Base-by-base conservation (phyloP, 2,888 invertebrate genomes). In the Marronus borbonicus region DNA sequence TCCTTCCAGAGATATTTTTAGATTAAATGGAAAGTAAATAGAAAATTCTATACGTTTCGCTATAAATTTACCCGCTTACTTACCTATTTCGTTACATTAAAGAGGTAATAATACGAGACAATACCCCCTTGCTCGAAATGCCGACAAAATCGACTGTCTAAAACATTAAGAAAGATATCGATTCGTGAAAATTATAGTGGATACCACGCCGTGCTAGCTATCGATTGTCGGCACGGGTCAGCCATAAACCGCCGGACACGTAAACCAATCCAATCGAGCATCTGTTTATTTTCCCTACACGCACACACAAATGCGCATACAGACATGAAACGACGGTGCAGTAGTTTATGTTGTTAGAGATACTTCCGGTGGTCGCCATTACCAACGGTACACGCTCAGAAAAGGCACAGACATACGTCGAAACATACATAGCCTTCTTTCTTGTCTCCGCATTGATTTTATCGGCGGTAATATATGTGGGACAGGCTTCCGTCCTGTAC, bases 211-310 rank as follows among this genome's bases (percentile, higher is more conserved):
- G 24, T 28, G 14, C 14, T 8, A 12, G 10, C 50, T 68, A 68
- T 68, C 50, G 68, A 68, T 68, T 68, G 68, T 68, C 44, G 24
- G 49, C 50, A 68, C 10, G 68, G 68, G 68, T 68, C 68, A 68
- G 68, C 50, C 68, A 68, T 68, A 50, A 68, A 68, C 49, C 49
- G 50, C 24, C 50, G 68, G 68, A 68, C 68, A 68, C 68, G 68
- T 68, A 49, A 50, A 68, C 68, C 49, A 68, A 68, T 68, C 68
- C 49, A 68, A 68, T 24, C 68, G 68, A 68, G 49, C 68, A 68
- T 68, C 68, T 68, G 68, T 68, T 68, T 68, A 68, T 68, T 68
- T 68, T 68, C 68, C 68, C 68, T 68, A 28, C 28, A 49, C 50
- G 49, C 44, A 64, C 64, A 31, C 36, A 31, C 36, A 31, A 44